Evolutionary conservation across 2,797 vertebrate species (phyloP).

Genomic region (Chrysocyon brachyurus): DNA sequence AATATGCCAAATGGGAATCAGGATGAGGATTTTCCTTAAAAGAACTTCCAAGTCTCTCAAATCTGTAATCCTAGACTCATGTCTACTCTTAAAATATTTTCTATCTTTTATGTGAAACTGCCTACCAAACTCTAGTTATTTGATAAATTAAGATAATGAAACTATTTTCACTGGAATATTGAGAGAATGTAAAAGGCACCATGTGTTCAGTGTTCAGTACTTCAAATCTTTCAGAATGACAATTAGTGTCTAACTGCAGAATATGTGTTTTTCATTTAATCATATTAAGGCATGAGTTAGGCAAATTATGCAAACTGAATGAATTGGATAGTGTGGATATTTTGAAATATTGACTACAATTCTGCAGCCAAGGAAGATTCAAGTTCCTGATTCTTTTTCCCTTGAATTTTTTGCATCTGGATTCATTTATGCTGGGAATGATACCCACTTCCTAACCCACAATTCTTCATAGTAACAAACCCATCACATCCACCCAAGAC

Average conservation of each 20-base stretch:
- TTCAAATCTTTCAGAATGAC: constrained; percentile 49
- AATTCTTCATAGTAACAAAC: constrained; percentile 59
- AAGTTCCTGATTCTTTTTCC: constrained; percentile 59
- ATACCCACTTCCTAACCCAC: constrained; percentile 57
- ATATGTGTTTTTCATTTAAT: constrained; percentile 70
- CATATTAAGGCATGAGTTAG: constrained; percentile 48
- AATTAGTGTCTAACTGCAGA: constrained; percentile 61
- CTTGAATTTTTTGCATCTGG: constrained; percentile 73
- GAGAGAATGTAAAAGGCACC: neutral
- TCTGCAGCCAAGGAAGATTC: constrained; percentile 62
- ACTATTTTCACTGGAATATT: constrained; percentile 23
- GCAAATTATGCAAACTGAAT: constrained; percentile 64
- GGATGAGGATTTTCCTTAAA: neutral
- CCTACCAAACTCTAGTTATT: neutral
- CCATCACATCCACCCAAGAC: constrained; percentile 6
- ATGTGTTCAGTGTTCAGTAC: neutral
- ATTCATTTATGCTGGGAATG: constrained; percentile 64
- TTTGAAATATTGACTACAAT: constrained; percentile 70
- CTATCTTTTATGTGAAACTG: neutral
- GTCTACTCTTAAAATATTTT: neutral
- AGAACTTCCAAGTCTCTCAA: neutral
- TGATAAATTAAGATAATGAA: constrained; percentile 41
- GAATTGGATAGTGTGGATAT: constrained; percentile 43
- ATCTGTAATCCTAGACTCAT: neutral
- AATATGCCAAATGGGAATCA: neutral